Evolutionary conservation across 1,140 invertebrate genomes (phyloP).

Genomic region (Drosophila littoralis): DNA sequence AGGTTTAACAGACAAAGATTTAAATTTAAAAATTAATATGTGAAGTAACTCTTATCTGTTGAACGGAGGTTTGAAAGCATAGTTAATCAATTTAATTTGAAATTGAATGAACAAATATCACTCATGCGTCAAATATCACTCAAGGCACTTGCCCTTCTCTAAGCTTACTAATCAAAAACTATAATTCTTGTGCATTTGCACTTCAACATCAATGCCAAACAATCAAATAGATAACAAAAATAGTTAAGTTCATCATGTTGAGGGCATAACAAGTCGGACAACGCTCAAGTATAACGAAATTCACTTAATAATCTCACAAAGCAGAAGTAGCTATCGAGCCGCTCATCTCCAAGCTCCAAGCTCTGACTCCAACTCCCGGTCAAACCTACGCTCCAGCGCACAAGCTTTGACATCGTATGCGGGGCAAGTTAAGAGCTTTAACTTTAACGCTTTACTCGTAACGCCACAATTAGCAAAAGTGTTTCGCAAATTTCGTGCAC

Average conservation of each 20-base stretch:
- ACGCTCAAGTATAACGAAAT: no score
- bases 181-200: conserved; percentile 1
- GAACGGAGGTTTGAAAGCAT: no score
- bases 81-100: no score
- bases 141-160: no score
- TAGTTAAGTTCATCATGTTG: neutral
- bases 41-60: no score
- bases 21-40: no score
- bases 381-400: neutral
- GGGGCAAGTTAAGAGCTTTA: conserved; percentile 11
- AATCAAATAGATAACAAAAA: neutral
- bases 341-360: neutral
- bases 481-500: conserved; percentile 60
- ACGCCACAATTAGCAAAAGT: conserved; percentile 66
- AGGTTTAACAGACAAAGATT: no score
- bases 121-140: neutral
- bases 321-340: neutral
- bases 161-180: conserved; percentile 18
- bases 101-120: neutral
- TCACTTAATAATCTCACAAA: conserved; percentile 1
- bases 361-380: neutral
- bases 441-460: conserved; percentile 39
- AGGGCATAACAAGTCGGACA: neutral
- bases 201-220: neutral
- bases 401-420: neutral